Evolutionary conservation across 2,888 invertebrate genomes (phyloP), one percentile per base, ranked within the genome.

Genomic region (Plusia festucae): DNA sequence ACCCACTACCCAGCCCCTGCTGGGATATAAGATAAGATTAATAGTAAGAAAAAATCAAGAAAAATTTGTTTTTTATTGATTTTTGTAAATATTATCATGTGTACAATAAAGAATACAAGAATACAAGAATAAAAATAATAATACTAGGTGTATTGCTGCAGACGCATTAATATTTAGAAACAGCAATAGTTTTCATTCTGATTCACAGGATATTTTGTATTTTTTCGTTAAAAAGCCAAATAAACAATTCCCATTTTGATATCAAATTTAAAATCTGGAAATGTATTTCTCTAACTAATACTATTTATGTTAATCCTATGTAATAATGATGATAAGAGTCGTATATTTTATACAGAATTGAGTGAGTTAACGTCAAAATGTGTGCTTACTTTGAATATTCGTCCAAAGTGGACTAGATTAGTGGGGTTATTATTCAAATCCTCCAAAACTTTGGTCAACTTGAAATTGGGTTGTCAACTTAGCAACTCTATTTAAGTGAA

Each of bases 401-500:
- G 40, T 40, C 40, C 40, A 40, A 40, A 40, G n/a, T 24, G 32
- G 44, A 8, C 64, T 53, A 51, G 53, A 71, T 77, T 67, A 72
- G 18, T 64, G 15, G 52, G 65, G 32, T 62, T 53, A 63, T 61
- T 68, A 70, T 73, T 79, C 34, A 76, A 79, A 79, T 61, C 59
- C 54, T 27, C 27, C 9, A 30, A 44, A 68, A 67, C 57, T 66
- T 67, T 55, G 40, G 34, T 55, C 30, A 44, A 9, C n/a, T 40
- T 62, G n/a, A 66, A 73, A 73, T 80, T 62, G 53, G 64, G 58
- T 78, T 70, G 74, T 68, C 60, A 70, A 60, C 58, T 67, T 63
- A 62, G 20, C 15, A 55, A 68, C 53, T 80, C 53, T 68, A 68
- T 80, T 61, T 54, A 63, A 59, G 40, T 68, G 52, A 72, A 69